Evolutionary conservation across 1,140 invertebrate species (phyloP), one percentile per base, ranked within the genome.

Genomic region (Leptinotarsa lineolata): DNA sequence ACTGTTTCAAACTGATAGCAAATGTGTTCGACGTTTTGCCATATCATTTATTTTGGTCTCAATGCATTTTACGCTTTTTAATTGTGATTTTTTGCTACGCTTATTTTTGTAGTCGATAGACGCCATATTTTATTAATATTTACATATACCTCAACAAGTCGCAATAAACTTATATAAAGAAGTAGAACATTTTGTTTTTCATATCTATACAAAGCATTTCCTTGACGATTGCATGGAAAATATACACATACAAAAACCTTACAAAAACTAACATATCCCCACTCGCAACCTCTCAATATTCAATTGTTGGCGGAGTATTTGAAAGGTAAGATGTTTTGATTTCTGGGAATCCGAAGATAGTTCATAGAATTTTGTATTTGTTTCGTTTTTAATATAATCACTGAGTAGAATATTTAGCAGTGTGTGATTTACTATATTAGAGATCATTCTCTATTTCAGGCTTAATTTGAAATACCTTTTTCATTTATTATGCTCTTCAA

Each of bases 241-340:
- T 71, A 63, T 71, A 71, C 69, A 71, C 69, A 71, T 71, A 71
- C 69, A 61, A 61, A 58, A 71, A 44, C 48, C 30, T 24, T 59
- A 70, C 69, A 71, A 44, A n/a, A 30, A 71, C 61, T 71, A 71
- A 71, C 69, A 71, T 39, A 45, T 16, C 48, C 66, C 45, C 21
- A 66, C 30, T 58, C 54, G 64, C 21, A 13, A 66, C 64, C 15
- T 66, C 12, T 66, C 11, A 21, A 65, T 65, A 65, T 65, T 65
- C 30, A 8, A 24, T 22, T 24, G 20, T 22, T 59, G 58, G 20
- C 20, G 4, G 16, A 59, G 20, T n/a, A 16, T 59, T 59, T 59
- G 8, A 2, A 39, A 39, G 30, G 30, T 59, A 20, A 59, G 54
- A n/a, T 1, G 15, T 59, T 59, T 59, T 59, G 58, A 59, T 59